Percentiles rank a stretch among this genome's conserved stretches.
Conservation (phyloP, 2,113 vertebrate species). For the Aegithalos caudatus region DNA sequence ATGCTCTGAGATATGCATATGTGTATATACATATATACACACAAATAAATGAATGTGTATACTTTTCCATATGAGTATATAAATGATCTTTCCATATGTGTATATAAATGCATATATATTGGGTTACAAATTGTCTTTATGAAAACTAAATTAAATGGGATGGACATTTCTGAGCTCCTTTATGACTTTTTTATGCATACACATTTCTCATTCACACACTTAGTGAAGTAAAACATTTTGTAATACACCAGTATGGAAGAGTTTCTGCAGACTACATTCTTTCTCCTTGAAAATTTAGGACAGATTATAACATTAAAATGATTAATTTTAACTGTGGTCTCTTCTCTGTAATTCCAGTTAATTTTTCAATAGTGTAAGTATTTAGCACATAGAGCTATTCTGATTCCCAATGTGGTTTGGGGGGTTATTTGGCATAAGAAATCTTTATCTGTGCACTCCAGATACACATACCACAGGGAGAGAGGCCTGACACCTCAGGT, state of each 20-base stretch:
- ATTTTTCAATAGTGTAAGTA: not conserved
- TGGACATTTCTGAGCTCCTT: not conserved
- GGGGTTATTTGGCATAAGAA: not conserved
- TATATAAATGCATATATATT: not conserved
- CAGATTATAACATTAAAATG: not conserved
- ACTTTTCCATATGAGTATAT: not conserved
- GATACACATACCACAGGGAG: not conserved
- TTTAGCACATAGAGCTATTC: not conserved
- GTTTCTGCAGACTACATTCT: not conserved
- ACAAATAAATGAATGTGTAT: not conserved
- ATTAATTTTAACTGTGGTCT: not conserved
- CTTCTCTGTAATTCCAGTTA: not conserved
- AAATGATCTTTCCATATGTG: not conserved
- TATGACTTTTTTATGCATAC: not conserved
- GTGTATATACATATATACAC: too few species aligned
- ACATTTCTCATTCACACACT: not conserved
- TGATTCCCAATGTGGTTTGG: not conserved
- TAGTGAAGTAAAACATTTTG: not conserved
- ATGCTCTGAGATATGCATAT: not conserved
- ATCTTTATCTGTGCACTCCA: not conserved
- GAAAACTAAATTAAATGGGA: not conserved
- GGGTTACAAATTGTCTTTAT: not conserved
- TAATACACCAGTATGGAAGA: not conserved
- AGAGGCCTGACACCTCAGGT: not conserved
- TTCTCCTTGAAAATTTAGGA: not conserved